phyloP scores from a whole-genome alignment of 1,140 invertebrate genomes.

The Aethina tumida region DNA sequence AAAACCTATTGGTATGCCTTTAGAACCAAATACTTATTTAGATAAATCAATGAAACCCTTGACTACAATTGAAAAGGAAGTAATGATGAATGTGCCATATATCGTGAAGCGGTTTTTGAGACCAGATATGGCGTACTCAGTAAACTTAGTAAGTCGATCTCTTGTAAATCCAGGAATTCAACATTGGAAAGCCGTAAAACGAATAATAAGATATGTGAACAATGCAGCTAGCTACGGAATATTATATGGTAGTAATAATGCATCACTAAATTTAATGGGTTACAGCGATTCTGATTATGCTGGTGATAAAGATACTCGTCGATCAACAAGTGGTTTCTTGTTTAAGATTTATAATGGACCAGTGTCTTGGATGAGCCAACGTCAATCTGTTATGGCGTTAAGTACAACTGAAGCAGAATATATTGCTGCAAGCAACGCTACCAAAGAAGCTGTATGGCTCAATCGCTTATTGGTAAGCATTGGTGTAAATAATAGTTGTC shows the following conservation, averaged over 20 bases:
- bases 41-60: no score
- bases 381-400: constrained; percentile 26
- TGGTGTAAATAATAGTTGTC: no score
- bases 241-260: constrained; percentile 8
- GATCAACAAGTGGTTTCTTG: constrained; percentile 31
- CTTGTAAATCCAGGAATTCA: constrained; percentile 15
- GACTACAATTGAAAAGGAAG: neutral
- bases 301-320: constrained; percentile 23
- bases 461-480: no score
- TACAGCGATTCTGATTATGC: constrained; percentile 34
- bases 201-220: constrained; percentile 36
- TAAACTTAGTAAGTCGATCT: constrained; percentile 26
- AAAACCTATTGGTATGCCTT: constrained; percentile 1
- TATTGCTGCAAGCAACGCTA: constrained; percentile 18
- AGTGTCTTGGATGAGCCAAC: constrained; percentile 24
- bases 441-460: no score
- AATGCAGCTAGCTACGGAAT: constrained; percentile 31
- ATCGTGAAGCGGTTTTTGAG: constrained; percentile 33
- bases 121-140: constrained; percentile 37
- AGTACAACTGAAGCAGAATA: constrained; percentile 33
- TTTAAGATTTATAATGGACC: constrained; percentile 28
- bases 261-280: constrained; percentile 8
- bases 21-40: constrained; percentile 4
- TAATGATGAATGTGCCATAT: constrained; percentile 15
- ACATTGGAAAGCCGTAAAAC: constrained; percentile 32